Evolutionary conservation across 2,888 invertebrate genomes (phyloP).

Genomic region (Myopa testacea): DNA sequence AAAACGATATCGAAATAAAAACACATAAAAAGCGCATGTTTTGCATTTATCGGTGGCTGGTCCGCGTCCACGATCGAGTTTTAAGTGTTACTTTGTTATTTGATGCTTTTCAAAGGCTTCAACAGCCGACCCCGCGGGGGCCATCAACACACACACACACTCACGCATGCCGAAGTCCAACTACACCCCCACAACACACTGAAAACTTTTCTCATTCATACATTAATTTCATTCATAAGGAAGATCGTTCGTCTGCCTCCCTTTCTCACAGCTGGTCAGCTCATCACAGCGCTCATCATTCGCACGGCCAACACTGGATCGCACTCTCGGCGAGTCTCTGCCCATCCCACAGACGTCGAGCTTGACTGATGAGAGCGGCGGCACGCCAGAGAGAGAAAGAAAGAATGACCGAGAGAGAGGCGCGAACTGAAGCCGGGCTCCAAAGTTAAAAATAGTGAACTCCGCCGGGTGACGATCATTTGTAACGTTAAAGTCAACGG

Average conservation of each 20-base stretch:
- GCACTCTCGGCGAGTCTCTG: background rate
- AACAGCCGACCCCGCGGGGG: too few species aligned
- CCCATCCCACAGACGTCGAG: background rate
- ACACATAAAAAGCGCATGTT: slow-evolving; percentile 19
- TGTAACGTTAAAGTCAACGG: slow-evolving; percentile 52
- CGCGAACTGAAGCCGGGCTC: background rate
- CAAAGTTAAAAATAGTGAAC: slow-evolving; percentile 50
- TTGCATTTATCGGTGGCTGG: slow-evolving; percentile 1
- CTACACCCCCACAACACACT: too few species aligned
- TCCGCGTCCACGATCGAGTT: background rate
- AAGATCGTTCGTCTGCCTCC: background rate
- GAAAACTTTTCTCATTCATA: slow-evolving; percentile 1
- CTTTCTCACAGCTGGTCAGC: slow-evolving; percentile 5
- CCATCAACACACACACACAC: background rate
- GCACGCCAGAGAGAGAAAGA: background rate
- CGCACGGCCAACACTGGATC: background rate
- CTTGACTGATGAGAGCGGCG: background rate
- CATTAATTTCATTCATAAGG: slow-evolving; percentile 30
- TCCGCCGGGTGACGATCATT: slow-evolving; percentile 54
- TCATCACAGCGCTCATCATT: background rate
- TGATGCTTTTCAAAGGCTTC: slow-evolving; percentile 33
- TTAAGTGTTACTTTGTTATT: slow-evolving; percentile 43
- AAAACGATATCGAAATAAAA: slow-evolving; percentile 14
- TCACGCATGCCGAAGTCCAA: background rate
- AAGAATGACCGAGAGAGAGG: background rate